Base-by-base conservation (phyloP, 53 echinoderm and acorn worm genomes). In the Hippasteria phrygiana region DNA sequence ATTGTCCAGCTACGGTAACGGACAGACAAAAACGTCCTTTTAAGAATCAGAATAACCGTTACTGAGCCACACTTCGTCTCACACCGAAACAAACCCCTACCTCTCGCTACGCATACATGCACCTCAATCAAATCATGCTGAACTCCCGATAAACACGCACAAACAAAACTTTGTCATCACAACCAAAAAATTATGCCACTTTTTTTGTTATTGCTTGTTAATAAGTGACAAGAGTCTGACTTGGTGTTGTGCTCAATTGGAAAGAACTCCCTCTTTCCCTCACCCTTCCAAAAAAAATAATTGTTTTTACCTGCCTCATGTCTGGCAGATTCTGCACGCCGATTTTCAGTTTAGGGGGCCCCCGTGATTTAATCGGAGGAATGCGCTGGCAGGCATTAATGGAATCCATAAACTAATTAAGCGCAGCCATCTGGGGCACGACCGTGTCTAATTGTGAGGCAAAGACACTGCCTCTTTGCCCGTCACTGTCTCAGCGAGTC, bases 361-460 rank as follows among this genome's bases (percentile, higher is more conserved):
- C 43, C 14, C 24, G 29, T 63, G 81, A 81, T 81, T 81, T 64
- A 81, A 81, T 81, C 65, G 43, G 41, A 64, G 81, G 81, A 81
- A 81, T 81, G 40, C 65, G 66, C 64, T 63, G 65, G 81, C 81
- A 56, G 81, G 81, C 81, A 81, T 81, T 81, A 81, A 81, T 81
- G 81, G 81, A 64, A 63, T 81, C 81, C 65, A 43, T 65, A 81
- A 63, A 81, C 81, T 63, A 81, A 81, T 81, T 81, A 81, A 42
- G 65, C 26, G 11, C 24, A 65, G 45, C 65, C 81, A 81, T 81
- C 81, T 81, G 65, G 81, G 81, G 81, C 81, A 81, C 29, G 81
- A 42, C 42, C 81, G 81, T 81, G 81, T 43, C 43, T 81, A 81
- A 81, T 81, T 81, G 81, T 64, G 37, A 43, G 65, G 64, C 41